Evolutionary conservation across 53 echinoderm and acorn worm species (phyloP), one percentile per base, ranked within the genome.

Genomic region (Pentamera pediparva): DNA sequence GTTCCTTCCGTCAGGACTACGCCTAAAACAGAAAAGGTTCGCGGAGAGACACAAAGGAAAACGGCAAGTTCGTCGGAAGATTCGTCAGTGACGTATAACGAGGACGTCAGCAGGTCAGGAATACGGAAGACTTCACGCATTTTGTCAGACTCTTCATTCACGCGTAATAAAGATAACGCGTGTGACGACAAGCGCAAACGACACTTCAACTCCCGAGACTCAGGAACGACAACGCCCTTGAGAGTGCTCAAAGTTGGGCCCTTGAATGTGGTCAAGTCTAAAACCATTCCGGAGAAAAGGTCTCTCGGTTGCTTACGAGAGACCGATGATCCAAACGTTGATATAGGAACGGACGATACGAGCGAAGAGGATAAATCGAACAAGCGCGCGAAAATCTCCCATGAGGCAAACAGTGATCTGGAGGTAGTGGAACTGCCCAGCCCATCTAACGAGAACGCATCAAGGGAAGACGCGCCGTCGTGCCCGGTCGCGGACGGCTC

Each of bases 221-320:
- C n/a, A n/a, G n/a, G n/a, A n/a, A n/a, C 35, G 9, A 30, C 67
- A n/a, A 72, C 51, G 8, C 73, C 73, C 17, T 21, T 72, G 30
- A 72, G 54, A 54, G 73, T 72, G 1, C 53, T 72, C n/a, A 72
- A 72, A 72, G 73, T 72, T 4, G 73, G 54, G 25, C 73, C 73
- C 25, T 53, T 72, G 38, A 72, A 72, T 72, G 54, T 72, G 27
- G 73, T 72, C 35, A 72, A 72, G 20, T 33, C 36, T 1, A 51
- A 54, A 72, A 33, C 52, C 4, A 51, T 54, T 20, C 36, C 27
- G 25, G 54, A 33, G 19, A 29, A 24, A 18, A 27, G 34, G 28
- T 30, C 29, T 1, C 9, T 60, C 6, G 13, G 13, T 24, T 57
- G 27, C 21, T n/a, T n/a, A n/a, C n/a, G n/a, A n/a, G 58, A 57